Conservation (phyloP, 2,888 invertebrate genomes). For the Cheilosia vulpina region DNA sequence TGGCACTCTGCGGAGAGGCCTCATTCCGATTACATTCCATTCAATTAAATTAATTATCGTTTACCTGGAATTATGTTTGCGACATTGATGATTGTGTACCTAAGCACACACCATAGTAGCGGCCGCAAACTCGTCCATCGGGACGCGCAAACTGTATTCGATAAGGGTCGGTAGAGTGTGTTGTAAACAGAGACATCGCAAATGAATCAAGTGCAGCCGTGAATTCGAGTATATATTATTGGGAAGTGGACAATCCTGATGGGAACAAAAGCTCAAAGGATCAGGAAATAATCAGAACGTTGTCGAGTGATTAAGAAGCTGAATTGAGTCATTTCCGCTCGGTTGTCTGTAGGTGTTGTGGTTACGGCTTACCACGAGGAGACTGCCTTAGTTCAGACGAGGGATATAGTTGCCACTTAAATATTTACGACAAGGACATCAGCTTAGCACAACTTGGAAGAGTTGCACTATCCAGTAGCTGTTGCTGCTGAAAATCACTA, state of each 20-base stretch:
- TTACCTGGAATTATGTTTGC: slow-evolving; percentile 60
- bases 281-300: slow-evolving; percentile 1
- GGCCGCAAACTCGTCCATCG: neutral
- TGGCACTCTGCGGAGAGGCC: slow-evolving; percentile 12
- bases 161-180: slow-evolving; percentile 20
- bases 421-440: too few species aligned
- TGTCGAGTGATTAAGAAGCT: neutral
- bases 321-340: too few species aligned
- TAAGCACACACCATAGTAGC: neutral
- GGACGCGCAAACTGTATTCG: neutral
- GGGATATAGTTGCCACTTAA: too few species aligned
- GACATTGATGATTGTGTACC: slow-evolving; percentile 58
- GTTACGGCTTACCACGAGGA: too few species aligned
- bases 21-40: slow-evolving; percentile 33
- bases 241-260: neutral
- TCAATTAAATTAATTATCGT: slow-evolving; percentile 72
- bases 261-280: neutral
- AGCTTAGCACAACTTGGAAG: too few species aligned
- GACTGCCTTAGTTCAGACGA: too few species aligned
- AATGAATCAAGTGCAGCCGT: slow-evolving; percentile 53
- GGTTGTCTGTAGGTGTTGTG: too few species aligned
- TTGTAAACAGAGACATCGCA: slow-evolving; percentile 40
- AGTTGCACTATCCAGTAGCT: too few species aligned
- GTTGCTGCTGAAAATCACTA: too few species aligned
- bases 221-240: slow-evolving; percentile 8